Evolutionary conservation across 2,888 invertebrate species (phyloP), one percentile per base, ranked within the genome.

Genomic region (Hedychridium roseum): DNA sequence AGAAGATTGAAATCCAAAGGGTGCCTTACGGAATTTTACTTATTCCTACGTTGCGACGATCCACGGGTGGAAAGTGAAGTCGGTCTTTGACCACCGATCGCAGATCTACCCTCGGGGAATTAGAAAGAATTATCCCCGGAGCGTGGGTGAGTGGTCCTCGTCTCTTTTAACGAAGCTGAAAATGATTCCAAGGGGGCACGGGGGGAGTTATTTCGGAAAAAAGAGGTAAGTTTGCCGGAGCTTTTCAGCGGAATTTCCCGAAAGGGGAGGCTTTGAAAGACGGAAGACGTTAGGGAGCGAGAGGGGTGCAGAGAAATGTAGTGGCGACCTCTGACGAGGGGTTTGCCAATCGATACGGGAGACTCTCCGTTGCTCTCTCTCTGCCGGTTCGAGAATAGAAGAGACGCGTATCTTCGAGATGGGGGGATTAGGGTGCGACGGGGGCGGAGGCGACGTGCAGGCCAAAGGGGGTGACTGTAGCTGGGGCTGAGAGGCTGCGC

Each of bases 351-450:
- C 76, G 73, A 76, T 76, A 76, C 69, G 63, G 50, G 57, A 66
- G 38, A 57, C 23, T 23, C 23, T 23, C 23, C 9, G 5, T 23
- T 23, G 5, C 9, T 9, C 23, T 23, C 23, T 9, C 23, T 23
- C 23, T 9, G 5, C 9, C 9, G 5, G 57, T 62, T 62, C 47
- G 70, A 66, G 66, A 60, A 62, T 64, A 56, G 61, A 26, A 23
- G 46, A 37, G 34, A 38, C 38, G 62, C 60, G 72, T 71, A 74
- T 74, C 73, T 76, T 73, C 69, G 72, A 69, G 70, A 69, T 68
- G 64, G 71, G 60, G 63, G 69, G 74, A 76, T 76, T 74, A 74
- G 76, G 76, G 76, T 72, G 76, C 74, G 70, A 70, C 70, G 76
- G 65, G 67, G 64, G 54, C 65, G 65, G 62, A 45, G 54, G 48